Conservation (phyloP, 2,113 vertebrate genomes). For the Erythrocebus patas region DNA sequence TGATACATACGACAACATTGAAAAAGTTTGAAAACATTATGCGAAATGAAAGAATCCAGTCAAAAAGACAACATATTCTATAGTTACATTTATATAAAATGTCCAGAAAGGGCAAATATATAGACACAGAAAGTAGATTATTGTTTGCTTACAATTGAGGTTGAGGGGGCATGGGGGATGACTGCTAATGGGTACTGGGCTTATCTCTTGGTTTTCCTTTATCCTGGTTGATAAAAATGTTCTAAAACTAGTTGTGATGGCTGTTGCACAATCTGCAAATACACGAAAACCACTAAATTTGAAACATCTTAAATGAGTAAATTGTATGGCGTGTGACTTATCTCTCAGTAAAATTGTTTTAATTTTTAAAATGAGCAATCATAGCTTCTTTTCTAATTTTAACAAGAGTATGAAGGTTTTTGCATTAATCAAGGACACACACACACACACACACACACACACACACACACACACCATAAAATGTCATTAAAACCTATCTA, state of each 20-base stretch:
- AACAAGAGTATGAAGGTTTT: not conserved
- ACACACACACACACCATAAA: not conserved
- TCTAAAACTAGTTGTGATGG: not conserved
- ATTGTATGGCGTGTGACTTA: not conserved
- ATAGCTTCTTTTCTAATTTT: not conserved
- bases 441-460: not conserved
- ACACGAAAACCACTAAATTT: not conserved
- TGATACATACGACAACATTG: accelerated
- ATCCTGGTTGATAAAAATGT: not conserved
- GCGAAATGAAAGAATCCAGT: not conserved
- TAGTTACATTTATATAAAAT: not conserved
- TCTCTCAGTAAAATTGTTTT: not conserved
- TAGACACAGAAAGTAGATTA: not conserved
- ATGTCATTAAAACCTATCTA: not conserved
- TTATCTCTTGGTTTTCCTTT: not conserved
- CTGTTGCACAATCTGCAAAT: too few species aligned
- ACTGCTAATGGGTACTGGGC: not conserved
- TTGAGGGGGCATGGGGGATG: too few species aligned
- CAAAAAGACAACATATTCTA: not conserved
- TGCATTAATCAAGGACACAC: not conserved
- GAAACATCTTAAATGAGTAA: not conserved
- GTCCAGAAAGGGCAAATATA: not conserved
- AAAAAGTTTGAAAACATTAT: not conserved
- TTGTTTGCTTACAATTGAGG: not conserved
- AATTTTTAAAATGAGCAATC: not conserved